Percentiles rank a stretch among this genome's conserved stretches.
These are phyloP conservation scores for Gephyroberyx darwinii DNA, from an alignment of 2,797 vertebrate genomes.

Conservation along the genomic window DNA sequence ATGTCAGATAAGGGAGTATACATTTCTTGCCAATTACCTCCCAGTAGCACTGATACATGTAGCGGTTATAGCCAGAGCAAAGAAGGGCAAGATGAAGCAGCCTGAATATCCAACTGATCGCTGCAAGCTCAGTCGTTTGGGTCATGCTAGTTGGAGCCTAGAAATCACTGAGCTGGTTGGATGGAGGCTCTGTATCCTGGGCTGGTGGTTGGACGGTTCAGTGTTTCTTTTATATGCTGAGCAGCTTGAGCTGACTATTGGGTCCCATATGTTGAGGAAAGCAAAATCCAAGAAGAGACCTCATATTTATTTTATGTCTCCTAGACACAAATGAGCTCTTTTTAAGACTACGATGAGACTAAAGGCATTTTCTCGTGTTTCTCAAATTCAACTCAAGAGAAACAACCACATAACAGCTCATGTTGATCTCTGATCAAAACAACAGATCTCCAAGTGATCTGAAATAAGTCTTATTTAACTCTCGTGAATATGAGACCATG, in stretches of 20 bases:
- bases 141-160: background rate
- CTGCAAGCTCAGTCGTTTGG: constrained; percentile 14
- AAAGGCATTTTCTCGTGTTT: no score
- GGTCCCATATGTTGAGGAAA: constrained; percentile 13
- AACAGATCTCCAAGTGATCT: no score
- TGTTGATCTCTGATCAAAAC: no score
- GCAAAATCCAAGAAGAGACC: no score
- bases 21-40: constrained; percentile 57
- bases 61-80: constrained; percentile 44
- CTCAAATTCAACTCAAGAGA: no score
- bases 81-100: constrained; percentile 30
- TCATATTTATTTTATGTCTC: no score
- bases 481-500: no score
- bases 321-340: no score
- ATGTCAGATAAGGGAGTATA: constrained; percentile 53
- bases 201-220: no score
- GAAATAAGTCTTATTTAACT: no score
- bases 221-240: constrained; percentile 10
- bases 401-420: no score
- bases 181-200: constrained; percentile 15
- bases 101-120: constrained; percentile 24
- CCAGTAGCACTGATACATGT: constrained; percentile 39
- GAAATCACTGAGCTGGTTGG: constrained; percentile 8
- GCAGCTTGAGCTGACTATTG: constrained; percentile 6
- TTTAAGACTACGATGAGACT: no score